Conservation (phyloP, 2,888 invertebrate genomes). For the Escarpia spicata region DNA sequence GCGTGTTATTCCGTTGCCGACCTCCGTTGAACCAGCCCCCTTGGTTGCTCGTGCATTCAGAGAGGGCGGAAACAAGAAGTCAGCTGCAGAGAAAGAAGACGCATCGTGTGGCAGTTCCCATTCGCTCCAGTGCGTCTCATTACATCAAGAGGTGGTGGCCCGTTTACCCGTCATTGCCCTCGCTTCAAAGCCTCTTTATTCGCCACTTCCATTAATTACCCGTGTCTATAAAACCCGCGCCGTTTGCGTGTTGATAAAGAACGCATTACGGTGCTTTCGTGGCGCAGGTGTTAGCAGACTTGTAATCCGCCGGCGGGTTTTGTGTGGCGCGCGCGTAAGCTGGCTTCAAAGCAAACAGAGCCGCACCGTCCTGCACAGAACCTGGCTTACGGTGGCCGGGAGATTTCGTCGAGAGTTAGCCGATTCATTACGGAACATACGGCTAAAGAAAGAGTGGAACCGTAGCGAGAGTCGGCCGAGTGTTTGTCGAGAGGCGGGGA, state of each 20-base stretch:
- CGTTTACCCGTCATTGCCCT: not conserved
- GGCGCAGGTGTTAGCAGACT: not conserved
- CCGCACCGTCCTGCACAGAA: not conserved
- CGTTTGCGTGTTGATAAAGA: not conserved
- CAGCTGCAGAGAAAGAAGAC: not conserved
- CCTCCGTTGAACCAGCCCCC: not conserved
- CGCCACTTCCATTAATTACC: conserved; percentile 13
- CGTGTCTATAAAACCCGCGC: conserved; percentile 3
- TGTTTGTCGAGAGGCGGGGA: not conserved
- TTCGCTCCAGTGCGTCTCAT: not conserved
- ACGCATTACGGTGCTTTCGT: not conserved
- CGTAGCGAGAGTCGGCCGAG: not conserved
- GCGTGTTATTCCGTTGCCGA: not conserved
- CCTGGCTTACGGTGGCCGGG: not conserved
- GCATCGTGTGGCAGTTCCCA: not conserved
- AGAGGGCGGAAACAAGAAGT: not conserved
- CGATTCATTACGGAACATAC: conserved; percentile 12
- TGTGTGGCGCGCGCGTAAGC: not conserved
- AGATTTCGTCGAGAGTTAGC: not conserved
- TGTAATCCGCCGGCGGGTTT: not conserved
- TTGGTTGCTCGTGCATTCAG: not conserved
- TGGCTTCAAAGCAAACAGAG: conserved; percentile 2
- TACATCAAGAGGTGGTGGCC: not conserved
- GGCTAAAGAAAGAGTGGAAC: not conserved
- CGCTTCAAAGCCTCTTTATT: conserved; percentile 10